Base-by-base conservation (phyloP, 2,113 vertebrate species). In the Ageneiosus marmoratus region DNA sequence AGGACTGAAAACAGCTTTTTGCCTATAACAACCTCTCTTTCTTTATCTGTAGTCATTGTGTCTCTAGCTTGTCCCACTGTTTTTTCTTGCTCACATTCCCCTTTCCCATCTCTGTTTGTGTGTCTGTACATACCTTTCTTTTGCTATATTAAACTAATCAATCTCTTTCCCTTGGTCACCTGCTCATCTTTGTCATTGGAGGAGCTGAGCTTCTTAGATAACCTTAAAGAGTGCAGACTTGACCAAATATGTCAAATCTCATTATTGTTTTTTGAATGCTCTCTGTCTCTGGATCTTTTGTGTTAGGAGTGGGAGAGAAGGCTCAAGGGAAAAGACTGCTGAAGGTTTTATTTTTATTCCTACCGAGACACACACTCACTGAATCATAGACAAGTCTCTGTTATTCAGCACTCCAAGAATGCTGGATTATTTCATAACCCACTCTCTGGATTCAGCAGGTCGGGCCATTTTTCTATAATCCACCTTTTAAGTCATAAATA, bases 331-430 rank as follows among this genome's bases (percentile, higher is more conserved):
- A 37, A 5, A 70, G 41, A 70, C 37, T 70, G 67, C 22, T 46
- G 37, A 46, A 22, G 20, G 67, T 70, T 70, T 70, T 70, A 70
- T 70, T 70, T 46, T 70, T 70, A 44, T 70, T 70, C 67, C 67
- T 37, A 70, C 67, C 22, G 22, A 13, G 67, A 70, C 37, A 41
- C 65, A 69, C 41, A 70, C 41, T 22, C 20, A 44, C 37, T 44
- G n/a, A n/a, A n/a, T n/a, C 67, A 70, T 5, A 70, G 67, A 70
- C 37, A 70, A 70, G 34, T 69, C 37, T 70, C 37, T 70, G 37
- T 70, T 24, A 41, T 70, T 37, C 46, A 44, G 24, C 22, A 70
- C 37, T 70, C 41, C 12, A n/a, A n/a, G 67, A 70, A n/a, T n/a
- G 67, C 67, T 70, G 41, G 37, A 37, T 12, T 67, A 67, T 67